Evolutionary conservation across 2,797 vertebrate species (phyloP), one percentile per base, ranked within the genome.

Genomic region (Sardinella longiceps): DNA sequence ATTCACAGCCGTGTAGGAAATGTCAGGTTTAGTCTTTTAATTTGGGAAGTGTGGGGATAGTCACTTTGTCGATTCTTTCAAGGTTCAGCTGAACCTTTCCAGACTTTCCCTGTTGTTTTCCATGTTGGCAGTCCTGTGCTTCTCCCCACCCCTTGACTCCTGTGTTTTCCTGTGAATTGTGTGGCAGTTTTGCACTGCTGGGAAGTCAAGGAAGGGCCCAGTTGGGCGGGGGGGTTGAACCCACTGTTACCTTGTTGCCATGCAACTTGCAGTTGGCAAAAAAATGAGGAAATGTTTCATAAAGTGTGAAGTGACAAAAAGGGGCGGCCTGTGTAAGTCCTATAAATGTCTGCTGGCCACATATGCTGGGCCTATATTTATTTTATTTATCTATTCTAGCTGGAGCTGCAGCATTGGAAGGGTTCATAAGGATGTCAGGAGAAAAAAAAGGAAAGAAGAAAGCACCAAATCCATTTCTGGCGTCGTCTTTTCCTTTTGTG

Each of bases 181-280:
- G 89, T 91, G 90, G 88, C 92, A 90, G 87, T 89, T 86, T 86
- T 74, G 51, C 51, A 46, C 84, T 56, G 87, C 85, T 83, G 81
- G 86, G 85, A 84, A 80, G 84, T 88, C 87, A 43, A 82, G 12
- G 85, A 81, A 81, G 23, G 84, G 88, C 80, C 80, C 81, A 20
- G 51, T 80, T 82, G 56, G 81, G 56, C 5, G n/a, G 83, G 66
- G 84, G 56, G 83, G 87, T 58, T 84, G 81, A 85, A 90, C 84
- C 85, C 89, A 86, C 87, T 84, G 84, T 86, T 84, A 84, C 86
- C 86, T 86, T 2, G 87, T 91, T 93, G 90, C 88, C 88, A 90
- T 91, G 90, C 89, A 90, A 92, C 89, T 91, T 87, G 85, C 87
- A 90, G 84, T 92, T 93, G 93, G 91, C 89, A 81, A 90, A 88